Conservation (phyloP, 2,888 invertebrate species). For the Idaea aversata region DNA sequence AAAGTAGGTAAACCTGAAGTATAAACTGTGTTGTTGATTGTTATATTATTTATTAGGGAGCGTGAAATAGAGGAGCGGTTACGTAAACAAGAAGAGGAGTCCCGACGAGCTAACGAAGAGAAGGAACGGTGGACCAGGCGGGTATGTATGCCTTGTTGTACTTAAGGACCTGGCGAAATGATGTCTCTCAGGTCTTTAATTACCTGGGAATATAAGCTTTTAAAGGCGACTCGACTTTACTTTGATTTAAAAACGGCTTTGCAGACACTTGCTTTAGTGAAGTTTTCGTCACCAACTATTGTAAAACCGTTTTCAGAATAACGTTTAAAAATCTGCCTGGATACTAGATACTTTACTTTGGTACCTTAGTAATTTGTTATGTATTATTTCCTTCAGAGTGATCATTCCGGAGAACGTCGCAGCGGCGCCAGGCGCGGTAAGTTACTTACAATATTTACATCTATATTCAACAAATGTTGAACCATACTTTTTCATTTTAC, state of each 20-base stretch:
- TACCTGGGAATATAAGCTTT: too few relatives aligned
- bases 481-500: too few relatives aligned
- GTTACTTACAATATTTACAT: constrained; percentile 19
- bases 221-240: too few relatives aligned
- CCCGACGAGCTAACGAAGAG: constrained; percentile 60
- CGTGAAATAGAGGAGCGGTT: constrained; percentile 95
- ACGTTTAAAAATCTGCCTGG: too few relatives aligned
- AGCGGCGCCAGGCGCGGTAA: constrained; percentile 65
- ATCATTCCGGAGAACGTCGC: constrained; percentile 70
- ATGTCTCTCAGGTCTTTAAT: too few relatives aligned
- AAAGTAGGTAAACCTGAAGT: not conserved
- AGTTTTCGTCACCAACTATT: too few relatives aligned
- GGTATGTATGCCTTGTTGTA: constrained; percentile 15
- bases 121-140: constrained; percentile 66
- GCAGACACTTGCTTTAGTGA: too few relatives aligned
- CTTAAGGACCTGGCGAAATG: too few relatives aligned
- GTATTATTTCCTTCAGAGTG: constrained; percentile 47
- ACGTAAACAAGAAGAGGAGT: constrained; percentile 80
- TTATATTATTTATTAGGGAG: constrained; percentile 83
- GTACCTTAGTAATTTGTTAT: constrained; percentile 6
- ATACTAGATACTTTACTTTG: too few relatives aligned
- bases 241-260: too few relatives aligned
- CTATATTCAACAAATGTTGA: too few relatives aligned
- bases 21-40: not conserved
- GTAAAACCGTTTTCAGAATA: too few relatives aligned